These are phyloP conservation scores for Rhopalosiphum padi DNA, from an alignment of 1,140 invertebrate species.

Conservation along the genomic window DNA sequence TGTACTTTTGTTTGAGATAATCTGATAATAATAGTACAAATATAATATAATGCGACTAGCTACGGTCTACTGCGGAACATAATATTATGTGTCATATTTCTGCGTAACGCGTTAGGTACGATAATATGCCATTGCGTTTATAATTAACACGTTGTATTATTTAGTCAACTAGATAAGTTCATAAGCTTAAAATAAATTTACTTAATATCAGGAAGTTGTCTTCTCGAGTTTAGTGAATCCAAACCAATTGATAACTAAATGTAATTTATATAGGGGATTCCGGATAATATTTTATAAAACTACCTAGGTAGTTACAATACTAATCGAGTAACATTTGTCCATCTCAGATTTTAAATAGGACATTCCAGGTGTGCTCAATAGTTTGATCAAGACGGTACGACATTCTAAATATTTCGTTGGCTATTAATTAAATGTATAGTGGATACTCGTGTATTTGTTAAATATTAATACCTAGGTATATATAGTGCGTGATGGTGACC, in stretches of 20 bases:
- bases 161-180: too few species aligned
- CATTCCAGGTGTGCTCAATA: neutral
- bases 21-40: neutral
- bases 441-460: neutral
- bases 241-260: neutral
- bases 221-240: neutral
- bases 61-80: neutral
- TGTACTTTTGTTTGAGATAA: neutral
- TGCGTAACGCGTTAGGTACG: neutral
- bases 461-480: neutral
- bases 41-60: neutral
- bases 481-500: neutral
- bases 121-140: neutral
- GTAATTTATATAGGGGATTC: neutral
- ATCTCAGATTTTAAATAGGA: neutral
- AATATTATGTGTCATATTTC: constrained; percentile 15
- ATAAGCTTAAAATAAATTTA: too few species aligned
- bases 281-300: neutral
- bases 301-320: neutral
- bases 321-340: neutral
- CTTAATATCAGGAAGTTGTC: neutral
- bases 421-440: neutral
- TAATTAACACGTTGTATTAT: neutral
- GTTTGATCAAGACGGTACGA: neutral
- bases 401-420: neutral